Conservation (phyloP, 2,888 invertebrate genomes). For the Anaspis maculata region DNA sequence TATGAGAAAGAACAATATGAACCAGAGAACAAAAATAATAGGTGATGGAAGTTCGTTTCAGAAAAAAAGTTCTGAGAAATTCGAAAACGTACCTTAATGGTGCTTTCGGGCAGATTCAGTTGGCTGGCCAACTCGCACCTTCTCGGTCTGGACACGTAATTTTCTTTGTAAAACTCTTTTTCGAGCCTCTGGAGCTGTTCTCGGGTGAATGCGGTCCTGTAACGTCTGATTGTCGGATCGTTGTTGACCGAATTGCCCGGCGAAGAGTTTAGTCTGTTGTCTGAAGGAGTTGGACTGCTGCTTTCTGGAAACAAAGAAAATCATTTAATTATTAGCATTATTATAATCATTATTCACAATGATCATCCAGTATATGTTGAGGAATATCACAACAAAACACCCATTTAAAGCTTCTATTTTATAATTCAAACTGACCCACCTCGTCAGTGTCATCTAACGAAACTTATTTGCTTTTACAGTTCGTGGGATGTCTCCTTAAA, state of each 20-base stretch:
- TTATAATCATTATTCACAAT: too few relatives aligned
- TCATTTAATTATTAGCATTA: not conserved
- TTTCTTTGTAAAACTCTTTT: conserved; percentile 94
- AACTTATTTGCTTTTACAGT: too few relatives aligned
- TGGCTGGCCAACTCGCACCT: conserved; percentile 92
- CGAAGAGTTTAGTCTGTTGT: conserved; percentile 19
- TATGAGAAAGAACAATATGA: too few relatives aligned
- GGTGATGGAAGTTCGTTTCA: too few relatives aligned
- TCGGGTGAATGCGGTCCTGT: conserved; percentile 93
- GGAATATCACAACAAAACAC: not conserved
- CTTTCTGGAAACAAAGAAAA: conserved; percentile 31
- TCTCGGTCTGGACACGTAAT: conserved; percentile 92
- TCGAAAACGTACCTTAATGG: conserved; percentile 76
- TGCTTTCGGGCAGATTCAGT: conserved; percentile 89
- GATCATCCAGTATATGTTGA: not conserved
- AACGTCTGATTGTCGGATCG: conserved; percentile 71
- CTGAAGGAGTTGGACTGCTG: conserved; percentile 38
- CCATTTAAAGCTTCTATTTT: too few relatives aligned
- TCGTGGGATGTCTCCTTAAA: too few relatives aligned
- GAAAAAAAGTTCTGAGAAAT: too few relatives aligned
- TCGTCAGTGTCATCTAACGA: too few relatives aligned
- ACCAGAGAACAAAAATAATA: too few relatives aligned
- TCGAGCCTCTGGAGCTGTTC: conserved; percentile 89
- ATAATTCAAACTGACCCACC: too few relatives aligned
- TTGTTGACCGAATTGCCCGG: conserved; percentile 2